These are phyloP conservation scores for Xenentodon cancila DNA, from an alignment of 2,797 vertebrate genomes.

Conservation along the genomic window DNA sequence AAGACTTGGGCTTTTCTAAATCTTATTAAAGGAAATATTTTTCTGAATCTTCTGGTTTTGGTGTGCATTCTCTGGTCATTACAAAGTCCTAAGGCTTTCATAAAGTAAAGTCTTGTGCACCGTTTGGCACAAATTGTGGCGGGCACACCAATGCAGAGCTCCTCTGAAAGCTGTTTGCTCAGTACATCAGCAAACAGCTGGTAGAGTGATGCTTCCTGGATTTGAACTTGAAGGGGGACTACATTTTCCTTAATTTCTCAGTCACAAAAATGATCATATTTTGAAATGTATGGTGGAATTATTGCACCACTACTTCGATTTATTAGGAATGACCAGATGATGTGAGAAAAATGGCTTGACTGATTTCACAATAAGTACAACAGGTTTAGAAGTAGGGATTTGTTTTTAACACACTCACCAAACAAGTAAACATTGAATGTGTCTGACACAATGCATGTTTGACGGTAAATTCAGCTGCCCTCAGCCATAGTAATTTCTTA, in stretches of 20 bases:
- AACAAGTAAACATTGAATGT: constrained; percentile 66
- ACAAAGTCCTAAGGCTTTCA: too few species aligned
- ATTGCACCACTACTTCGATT: neutral
- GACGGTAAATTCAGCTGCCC: constrained; percentile 60
- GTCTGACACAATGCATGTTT: constrained; percentile 42
- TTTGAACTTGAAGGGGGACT: constrained; percentile 8
- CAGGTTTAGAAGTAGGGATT: constrained; percentile 43
- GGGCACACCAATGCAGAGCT: constrained; percentile 3
- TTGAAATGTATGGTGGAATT: constrained; percentile 16
- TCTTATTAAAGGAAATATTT: too few species aligned
- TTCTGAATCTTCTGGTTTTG: too few species aligned
- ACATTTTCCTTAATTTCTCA: constrained; percentile 10
- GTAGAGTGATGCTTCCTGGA: constrained; percentile 10
- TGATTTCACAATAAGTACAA: constrained; percentile 35
- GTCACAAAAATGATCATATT: constrained; percentile 28
- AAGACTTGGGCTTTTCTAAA: too few species aligned
- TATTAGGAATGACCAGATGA: neutral
- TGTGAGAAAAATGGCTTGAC: constrained; percentile 19
- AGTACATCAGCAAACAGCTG: constrained; percentile 32
- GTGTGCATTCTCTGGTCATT: too few species aligned
- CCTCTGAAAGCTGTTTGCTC: constrained; percentile 1
- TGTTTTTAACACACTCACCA: constrained; percentile 65
- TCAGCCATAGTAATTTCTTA: constrained; percentile 75
- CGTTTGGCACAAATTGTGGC: neutral
- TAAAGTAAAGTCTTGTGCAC: too few species aligned